Percentiles rank a stretch among this genome's conserved stretches.
Conservation (phyloP, 2,888 invertebrate genomes). For the Neuroscelio doddi region DNA sequence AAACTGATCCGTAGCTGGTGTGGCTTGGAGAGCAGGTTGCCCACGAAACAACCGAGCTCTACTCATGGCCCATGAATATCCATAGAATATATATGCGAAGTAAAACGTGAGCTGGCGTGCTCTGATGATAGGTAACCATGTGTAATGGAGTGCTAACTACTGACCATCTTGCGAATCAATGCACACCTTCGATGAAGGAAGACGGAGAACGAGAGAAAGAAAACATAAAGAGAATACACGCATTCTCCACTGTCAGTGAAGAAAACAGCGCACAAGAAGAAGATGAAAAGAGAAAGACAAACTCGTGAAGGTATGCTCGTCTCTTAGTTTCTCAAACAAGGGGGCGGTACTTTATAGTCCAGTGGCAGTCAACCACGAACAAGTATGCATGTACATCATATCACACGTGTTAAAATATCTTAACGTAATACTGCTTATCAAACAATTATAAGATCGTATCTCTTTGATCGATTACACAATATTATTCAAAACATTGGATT, state of each 20-base stretch:
- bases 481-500: too few species aligned
- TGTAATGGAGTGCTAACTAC: slow-evolving; percentile 70
- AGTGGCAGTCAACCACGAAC: slow-evolving; percentile 64
- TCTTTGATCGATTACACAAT: too few species aligned
- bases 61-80: slow-evolving; percentile 59
- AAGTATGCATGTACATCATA: slow-evolving; percentile 12
- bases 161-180: slow-evolving; percentile 62
- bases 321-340: slow-evolving; percentile 66
- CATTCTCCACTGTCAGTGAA: slow-evolving; percentile 13
- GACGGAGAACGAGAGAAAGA: slow-evolving; percentile 14
- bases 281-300: slow-evolving; percentile 23
- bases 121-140: slow-evolving; percentile 69
- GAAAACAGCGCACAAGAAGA: slow-evolving; percentile 19
- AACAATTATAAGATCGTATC: too few species aligned
- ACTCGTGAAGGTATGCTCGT: slow-evolving; percentile 54
- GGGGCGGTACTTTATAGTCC: slow-evolving; percentile 62
- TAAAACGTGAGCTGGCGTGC: slow-evolving; percentile 60
- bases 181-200: slow-evolving; percentile 1
- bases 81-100: slow-evolving; percentile 52
- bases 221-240: slow-evolving; percentile 12
- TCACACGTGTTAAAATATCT: slow-evolving; percentile 9
- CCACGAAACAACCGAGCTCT: slow-evolving; percentile 44
- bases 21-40: slow-evolving; percentile 17
- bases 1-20: slow-evolving; percentile 14
- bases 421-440: too few species aligned